Evolutionary conservation across 1,140 invertebrate genomes (phyloP).

Genomic region (Bombyx mandarina): DNA sequence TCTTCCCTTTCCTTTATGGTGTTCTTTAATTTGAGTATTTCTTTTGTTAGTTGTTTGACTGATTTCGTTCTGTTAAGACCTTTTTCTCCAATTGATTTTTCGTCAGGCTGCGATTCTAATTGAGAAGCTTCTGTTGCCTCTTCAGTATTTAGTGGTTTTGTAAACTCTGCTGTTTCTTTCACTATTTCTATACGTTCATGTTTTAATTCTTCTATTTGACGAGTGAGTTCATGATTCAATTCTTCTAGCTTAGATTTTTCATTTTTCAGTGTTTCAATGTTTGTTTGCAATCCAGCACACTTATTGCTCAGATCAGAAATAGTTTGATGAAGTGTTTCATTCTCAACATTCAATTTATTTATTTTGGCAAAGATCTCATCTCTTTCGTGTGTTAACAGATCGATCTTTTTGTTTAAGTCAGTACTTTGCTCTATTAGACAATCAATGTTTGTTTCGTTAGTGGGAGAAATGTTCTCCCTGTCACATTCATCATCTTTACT

Average conservation of each 20-base stretch:
- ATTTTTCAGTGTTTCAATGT: conserved; percentile 71
- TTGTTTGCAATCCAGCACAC: conserved; percentile 61
- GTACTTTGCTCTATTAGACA: conserved; percentile 72
- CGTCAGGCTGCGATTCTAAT: conserved; percentile 37
- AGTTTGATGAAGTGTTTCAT: conserved; percentile 70
- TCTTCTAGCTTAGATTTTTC: conserved; percentile 71
- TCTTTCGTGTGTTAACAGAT: conserved; percentile 75
- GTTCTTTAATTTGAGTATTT: conserved; percentile 66
- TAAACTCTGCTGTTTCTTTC: conserved; percentile 54
- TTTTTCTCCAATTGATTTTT: conserved; percentile 47
- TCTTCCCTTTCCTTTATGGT: conserved; percentile 69
- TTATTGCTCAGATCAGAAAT: conserved; percentile 72
- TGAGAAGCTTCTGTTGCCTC: conserved; percentile 32
- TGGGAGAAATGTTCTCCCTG: conserved; percentile 37
- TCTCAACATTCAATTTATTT: conserved; percentile 75
- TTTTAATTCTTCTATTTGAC: conserved; percentile 62
- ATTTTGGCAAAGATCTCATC: conserved; percentile 80
- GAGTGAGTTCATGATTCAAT: conserved; percentile 43
- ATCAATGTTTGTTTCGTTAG: conserved; percentile 69
- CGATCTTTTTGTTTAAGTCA: conserved; percentile 77
- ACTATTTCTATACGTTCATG: conserved; percentile 51
- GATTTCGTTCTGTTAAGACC: conserved; percentile 44
- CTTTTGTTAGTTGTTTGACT: conserved; percentile 67
- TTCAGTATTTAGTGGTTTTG: conserved; percentile 36
- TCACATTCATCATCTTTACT: conserved; percentile 19